phyloP scores from a whole-genome alignment of 2,888 invertebrate species.

The Drosophila acutilabella region DNA sequence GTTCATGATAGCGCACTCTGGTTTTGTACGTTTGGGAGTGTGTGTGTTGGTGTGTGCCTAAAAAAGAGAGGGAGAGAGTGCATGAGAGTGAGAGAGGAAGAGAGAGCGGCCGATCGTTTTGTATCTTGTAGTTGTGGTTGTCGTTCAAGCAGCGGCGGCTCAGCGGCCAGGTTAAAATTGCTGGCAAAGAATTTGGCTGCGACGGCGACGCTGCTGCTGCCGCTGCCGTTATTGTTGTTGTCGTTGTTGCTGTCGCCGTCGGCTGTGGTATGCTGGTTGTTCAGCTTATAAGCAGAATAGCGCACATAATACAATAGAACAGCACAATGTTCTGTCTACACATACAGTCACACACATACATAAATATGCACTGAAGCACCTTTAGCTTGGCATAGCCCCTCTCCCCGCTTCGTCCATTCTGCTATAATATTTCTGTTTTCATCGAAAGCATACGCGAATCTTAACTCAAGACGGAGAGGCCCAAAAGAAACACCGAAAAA shows the following conservation, averaged over 20 bases:
- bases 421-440: constrained; percentile 14
- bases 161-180: constrained; percentile 65
- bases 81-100: constrained; percentile 27
- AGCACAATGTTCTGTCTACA: constrained; percentile 37
- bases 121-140: constrained; percentile 45
- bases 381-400: constrained; percentile 22
- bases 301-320: constrained; percentile 51
- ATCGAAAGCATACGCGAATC: constrained; percentile 48
- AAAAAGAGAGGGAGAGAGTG: constrained; percentile 29
- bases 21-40: constrained; percentile 5
- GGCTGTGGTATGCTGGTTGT: constrained; percentile 48
- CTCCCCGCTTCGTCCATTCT: not conserved
- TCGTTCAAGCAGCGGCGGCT: constrained; percentile 35
- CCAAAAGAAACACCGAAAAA: constrained; percentile 32
- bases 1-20: constrained; percentile 62
- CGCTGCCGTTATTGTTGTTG: constrained; percentile 16
- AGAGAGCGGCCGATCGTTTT: constrained; percentile 54
- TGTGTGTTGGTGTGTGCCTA: constrained; percentile 17
- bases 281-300: constrained; percentile 51
- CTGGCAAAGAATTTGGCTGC: constrained; percentile 67
- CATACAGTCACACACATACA: constrained; percentile 25
- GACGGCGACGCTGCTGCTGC: constrained; percentile 34
- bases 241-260: constrained; percentile 28
- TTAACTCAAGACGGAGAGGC: constrained; percentile 35
- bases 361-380: constrained; percentile 31